Conservation (phyloP, 2,797 vertebrate species). For the Gadopsis marmoratus region DNA sequence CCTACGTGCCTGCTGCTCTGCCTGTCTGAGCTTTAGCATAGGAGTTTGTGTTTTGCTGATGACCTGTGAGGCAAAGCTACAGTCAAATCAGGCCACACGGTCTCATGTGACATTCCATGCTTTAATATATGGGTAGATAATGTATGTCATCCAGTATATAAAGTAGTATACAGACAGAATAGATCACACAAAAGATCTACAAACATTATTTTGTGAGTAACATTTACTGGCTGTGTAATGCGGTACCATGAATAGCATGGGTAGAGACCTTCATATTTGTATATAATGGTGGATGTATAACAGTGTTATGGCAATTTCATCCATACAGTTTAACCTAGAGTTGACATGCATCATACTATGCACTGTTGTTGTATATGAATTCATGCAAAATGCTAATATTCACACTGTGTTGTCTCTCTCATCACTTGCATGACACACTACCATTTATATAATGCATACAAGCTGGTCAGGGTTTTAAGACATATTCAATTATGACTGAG, state of each 20-base stretch:
- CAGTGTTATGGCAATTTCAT: background rate
- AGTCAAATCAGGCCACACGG: conserved; percentile 30
- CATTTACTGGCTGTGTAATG: background rate
- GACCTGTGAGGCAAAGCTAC: conserved; percentile 56
- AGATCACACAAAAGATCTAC: background rate
- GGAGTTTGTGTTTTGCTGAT: conserved; percentile 47
- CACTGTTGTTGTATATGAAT: background rate
- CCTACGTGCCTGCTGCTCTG: conserved; percentile 55
- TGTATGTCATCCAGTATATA: background rate
- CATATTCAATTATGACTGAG: conserved; percentile 6
- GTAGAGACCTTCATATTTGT: background rate
- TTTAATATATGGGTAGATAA: conserved; percentile 9
- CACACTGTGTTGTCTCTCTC: background rate
- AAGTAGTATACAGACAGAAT: background rate
- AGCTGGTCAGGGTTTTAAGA: background rate
- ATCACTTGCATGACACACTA: background rate
- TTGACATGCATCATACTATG: background rate
- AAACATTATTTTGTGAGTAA: background rate
- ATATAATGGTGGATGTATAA: background rate
- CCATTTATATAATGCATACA: conserved; percentile 4
- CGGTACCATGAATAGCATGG: background rate
- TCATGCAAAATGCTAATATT: background rate
- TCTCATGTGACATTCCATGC: conserved; percentile 11
- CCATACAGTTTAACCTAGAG: background rate
- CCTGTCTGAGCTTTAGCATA: conserved; percentile 41